Evolutionary conservation across 2,888 invertebrate species (phyloP).

Genomic region (Lysandra bellargus): DNA sequence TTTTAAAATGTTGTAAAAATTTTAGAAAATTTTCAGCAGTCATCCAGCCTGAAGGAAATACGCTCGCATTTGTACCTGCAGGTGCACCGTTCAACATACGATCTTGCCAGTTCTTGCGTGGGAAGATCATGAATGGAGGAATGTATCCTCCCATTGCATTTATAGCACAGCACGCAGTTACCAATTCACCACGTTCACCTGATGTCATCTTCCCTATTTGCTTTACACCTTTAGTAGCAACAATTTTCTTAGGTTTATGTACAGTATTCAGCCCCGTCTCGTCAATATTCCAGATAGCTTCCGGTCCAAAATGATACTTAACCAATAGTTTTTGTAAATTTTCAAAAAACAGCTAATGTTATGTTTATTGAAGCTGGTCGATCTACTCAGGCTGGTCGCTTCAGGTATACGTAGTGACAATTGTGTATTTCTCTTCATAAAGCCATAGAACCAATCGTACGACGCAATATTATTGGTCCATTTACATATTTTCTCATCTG

Average conservation of each 20-base stretch:
- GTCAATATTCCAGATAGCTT: conserved; percentile 24
- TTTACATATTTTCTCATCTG: conserved; percentile 15
- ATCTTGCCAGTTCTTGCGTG: conserved; percentile 40
- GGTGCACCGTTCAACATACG: conserved; percentile 52
- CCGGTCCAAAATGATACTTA: conserved; percentile 14
- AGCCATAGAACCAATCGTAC: conserved; percentile 27
- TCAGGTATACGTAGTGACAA: conserved; percentile 28
- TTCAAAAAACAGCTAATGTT: too few species aligned
- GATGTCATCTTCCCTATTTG: conserved; percentile 21
- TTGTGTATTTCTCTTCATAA: conserved; percentile 21
- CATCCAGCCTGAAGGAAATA: conserved; percentile 52
- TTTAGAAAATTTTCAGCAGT: conserved; percentile 45
- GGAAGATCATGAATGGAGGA: conserved; percentile 53
- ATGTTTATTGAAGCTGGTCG: neutral
- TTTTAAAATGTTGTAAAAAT: conserved; percentile 48
- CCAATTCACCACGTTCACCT: conserved; percentile 24
- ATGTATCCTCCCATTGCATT: conserved; percentile 52
- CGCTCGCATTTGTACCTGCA: conserved; percentile 35
- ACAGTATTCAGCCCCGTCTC: conserved; percentile 23
- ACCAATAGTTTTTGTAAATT: too few species aligned
- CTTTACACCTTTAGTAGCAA: conserved; percentile 19
- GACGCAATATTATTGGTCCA: conserved; percentile 3
- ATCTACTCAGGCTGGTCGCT: conserved; percentile 22
- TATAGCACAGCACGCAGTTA: conserved; percentile 39
- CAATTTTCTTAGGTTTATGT: conserved; percentile 25